These are phyloP conservation scores for Xanthorhoe designata DNA, from an alignment of 2,888 invertebrate species.

Conservation along the genomic window DNA sequence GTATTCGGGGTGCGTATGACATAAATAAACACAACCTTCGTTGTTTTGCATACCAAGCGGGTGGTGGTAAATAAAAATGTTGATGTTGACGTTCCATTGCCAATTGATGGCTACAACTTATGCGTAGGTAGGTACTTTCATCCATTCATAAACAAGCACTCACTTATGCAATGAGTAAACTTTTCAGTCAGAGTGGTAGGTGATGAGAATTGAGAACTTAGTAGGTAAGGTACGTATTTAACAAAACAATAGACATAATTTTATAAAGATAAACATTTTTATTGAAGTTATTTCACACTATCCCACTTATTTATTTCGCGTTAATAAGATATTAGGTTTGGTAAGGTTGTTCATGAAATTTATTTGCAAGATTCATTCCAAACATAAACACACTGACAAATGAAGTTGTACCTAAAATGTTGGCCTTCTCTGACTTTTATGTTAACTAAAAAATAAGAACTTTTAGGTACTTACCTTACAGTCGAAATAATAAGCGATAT, in stretches of 20 bases:
- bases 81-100: constrained; percentile 53
- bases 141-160: neutral
- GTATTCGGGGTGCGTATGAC: constrained; percentile 74
- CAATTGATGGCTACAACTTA: constrained; percentile 12
- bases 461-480: neutral
- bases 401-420: constrained; percentile 15
- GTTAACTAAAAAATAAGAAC: neutral
- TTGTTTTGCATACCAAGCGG: constrained; percentile 57
- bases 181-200: too few species aligned
- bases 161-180: too few species aligned
- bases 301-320: too few species aligned
- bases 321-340: too few species aligned
- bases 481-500: neutral
- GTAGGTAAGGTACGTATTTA: too few species aligned
- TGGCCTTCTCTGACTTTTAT: constrained; percentile 19
- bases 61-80: constrained; percentile 51
- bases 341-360: too few species aligned
- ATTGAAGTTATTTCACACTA: too few species aligned
- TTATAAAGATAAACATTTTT: too few species aligned
- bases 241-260: too few species aligned
- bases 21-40: constrained; percentile 78
- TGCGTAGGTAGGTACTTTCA: neutral
- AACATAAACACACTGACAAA: too few species aligned
- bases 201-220: too few species aligned
- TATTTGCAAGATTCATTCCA: too few species aligned